Conservation (phyloP, 2,113 vertebrate genomes). For the Brachypteracias leptosomus region DNA sequence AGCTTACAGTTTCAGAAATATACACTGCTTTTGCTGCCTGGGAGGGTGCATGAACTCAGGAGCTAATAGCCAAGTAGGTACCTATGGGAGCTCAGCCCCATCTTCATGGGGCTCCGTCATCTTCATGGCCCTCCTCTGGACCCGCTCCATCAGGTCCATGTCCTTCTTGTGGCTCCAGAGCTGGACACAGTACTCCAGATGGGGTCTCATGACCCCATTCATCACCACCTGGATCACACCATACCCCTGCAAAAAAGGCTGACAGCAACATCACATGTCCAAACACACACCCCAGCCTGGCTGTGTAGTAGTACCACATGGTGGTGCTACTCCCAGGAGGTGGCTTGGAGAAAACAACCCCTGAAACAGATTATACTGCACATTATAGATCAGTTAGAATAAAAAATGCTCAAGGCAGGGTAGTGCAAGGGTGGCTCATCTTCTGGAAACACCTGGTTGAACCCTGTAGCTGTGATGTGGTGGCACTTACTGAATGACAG, state of each 20-base stretch:
- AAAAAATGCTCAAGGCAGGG: slow-evolving; percentile 25
- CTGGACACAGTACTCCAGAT: too few relatives aligned
- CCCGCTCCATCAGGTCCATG: too few relatives aligned
- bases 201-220: too few relatives aligned
- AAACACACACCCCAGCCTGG: neutral
- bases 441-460: slow-evolving; percentile 74
- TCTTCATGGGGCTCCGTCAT: too few relatives aligned
- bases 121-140: too few relatives aligned
- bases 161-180: too few relatives aligned
- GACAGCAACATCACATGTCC: neutral
- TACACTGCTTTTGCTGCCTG: neutral
- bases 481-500: slow-evolving; percentile 79
- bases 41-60: neutral
- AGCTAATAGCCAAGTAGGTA: neutral
- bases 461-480: slow-evolving; percentile 68
- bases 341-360: neutral
- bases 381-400: neutral
- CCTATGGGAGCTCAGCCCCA: neutral
- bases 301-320: too few relatives aligned
- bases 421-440: slow-evolving; percentile 58
- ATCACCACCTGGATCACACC: neutral
- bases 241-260: neutral
- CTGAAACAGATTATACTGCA: neutral
- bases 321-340: neutral
- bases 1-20: neutral